A percentile compares a stretch with the other conserved stretches of the same genome.
Conservation (phyloP, 2,113 vertebrate species). For the Malurus alboscapulatus region DNA sequence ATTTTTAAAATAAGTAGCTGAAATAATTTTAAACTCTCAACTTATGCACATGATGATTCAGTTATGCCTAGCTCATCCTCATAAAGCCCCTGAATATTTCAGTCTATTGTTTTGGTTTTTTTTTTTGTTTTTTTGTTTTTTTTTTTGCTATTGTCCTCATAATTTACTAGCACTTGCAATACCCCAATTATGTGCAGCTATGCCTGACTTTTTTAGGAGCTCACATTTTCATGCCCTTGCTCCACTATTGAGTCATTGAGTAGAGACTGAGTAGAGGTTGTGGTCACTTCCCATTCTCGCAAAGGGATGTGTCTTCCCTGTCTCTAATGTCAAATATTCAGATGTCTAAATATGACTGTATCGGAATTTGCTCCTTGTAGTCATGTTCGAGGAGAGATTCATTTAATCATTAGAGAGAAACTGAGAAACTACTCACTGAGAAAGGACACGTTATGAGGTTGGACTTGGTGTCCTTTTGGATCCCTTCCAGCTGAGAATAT, state of each 20-base stretch:
- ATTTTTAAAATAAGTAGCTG: not conserved
- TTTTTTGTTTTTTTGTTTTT: not conserved
- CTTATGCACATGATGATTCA: not conserved
- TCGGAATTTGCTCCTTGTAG: accelerated
- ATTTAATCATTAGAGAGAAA: not conserved
- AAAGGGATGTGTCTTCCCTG: accelerated
- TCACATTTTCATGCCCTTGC: accelerated
- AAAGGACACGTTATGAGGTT: not conserved
- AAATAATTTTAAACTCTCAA: not conserved
- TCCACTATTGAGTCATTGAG: accelerated
- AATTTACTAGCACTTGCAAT: not conserved
- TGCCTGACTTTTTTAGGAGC: not conserved
- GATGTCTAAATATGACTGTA: not conserved
- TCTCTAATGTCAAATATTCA: not conserved
- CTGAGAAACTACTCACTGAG: not conserved
- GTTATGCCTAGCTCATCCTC: not conserved
- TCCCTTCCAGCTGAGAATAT: not conserved
- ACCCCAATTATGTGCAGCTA: not conserved
- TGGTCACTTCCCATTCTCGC: not conserved
- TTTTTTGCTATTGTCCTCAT: not conserved
- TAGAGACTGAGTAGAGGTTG: not conserved
- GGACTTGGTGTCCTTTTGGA: not conserved
- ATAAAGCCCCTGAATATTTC: not conserved
- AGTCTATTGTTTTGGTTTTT: not conserved
- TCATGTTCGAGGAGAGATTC: not conserved